Evolutionary conservation across 2,797 vertebrate species (phyloP).

Genomic region (Pangasius macronema): DNA sequence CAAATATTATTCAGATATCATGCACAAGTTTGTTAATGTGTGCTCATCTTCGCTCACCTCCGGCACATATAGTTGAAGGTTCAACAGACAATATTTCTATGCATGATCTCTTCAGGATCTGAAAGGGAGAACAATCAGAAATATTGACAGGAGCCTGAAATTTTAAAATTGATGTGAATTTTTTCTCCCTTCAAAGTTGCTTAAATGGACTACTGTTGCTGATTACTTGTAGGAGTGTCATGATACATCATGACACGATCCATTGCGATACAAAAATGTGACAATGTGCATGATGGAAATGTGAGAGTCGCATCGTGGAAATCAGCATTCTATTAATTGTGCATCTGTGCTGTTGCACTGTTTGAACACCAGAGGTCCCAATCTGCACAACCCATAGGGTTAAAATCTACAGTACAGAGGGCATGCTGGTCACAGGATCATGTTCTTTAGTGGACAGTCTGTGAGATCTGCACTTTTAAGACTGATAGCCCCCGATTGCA

Average conservation of each 20-base stretch:
- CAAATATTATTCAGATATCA: not conserved
- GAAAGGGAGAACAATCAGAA: not conserved
- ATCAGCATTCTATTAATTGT: not conserved
- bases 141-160: not conserved
- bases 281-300: not conserved
- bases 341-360: not conserved
- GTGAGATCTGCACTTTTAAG: not conserved
- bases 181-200: not conserved
- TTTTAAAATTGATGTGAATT: not conserved
- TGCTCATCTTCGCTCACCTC: constrained; percentile 78
- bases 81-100: constrained; percentile 96
- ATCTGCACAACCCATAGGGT: not conserved
- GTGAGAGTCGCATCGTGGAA: not conserved
- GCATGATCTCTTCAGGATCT: constrained; percentile 97
- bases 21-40: not conserved
- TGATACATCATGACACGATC: not conserved
- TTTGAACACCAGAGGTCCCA: not conserved
- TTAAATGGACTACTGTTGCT: too few relatives aligned
- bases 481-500: not conserved
- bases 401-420: not conserved
- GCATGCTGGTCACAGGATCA: not conserved
- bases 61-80: constrained; percentile 94
- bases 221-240: not conserved
- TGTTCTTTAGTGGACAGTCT: not conserved
- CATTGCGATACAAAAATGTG: not conserved